These are phyloP conservation scores for Tetragonula carbonaria DNA, from an alignment of 2,888 invertebrate species.

Conservation along the genomic window DNA sequence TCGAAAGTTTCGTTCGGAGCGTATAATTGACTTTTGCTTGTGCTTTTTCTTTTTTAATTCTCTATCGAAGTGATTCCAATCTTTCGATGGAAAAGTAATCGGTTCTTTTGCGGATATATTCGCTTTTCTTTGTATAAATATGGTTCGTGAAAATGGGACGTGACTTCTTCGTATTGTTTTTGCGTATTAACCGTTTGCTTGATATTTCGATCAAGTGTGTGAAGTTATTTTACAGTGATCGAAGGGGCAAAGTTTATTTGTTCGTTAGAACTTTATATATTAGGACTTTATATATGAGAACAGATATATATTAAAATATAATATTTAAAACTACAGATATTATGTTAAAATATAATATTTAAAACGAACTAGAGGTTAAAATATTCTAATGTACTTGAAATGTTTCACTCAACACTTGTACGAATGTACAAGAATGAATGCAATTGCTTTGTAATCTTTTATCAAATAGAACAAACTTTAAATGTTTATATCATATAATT, in stretches of 20 bases:
- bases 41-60: neutral
- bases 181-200: neutral
- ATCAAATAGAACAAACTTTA: neutral
- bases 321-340: no score
- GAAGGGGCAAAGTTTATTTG: neutral
- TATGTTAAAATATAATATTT: neutral
- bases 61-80: neutral
- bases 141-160: neutral
- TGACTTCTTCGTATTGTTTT: neutral
- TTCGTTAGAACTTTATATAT: no score
- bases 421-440: neutral
- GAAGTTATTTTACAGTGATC: neutral
- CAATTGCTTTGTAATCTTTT: neutral
- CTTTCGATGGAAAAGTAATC: neutral
- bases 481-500: no score
- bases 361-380: neutral
- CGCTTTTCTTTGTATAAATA: neutral
- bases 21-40: neutral
- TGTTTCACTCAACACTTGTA: neutral
- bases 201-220: neutral
- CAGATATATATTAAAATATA: no score
- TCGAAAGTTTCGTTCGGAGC: constrained; percentile 1
- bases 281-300: no score
- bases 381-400: neutral
- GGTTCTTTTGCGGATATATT: neutral